Conservation (phyloP, 30 jellyfish, hydroid and myxozoan genomes). For the Nemopilema nomurai region DNA sequence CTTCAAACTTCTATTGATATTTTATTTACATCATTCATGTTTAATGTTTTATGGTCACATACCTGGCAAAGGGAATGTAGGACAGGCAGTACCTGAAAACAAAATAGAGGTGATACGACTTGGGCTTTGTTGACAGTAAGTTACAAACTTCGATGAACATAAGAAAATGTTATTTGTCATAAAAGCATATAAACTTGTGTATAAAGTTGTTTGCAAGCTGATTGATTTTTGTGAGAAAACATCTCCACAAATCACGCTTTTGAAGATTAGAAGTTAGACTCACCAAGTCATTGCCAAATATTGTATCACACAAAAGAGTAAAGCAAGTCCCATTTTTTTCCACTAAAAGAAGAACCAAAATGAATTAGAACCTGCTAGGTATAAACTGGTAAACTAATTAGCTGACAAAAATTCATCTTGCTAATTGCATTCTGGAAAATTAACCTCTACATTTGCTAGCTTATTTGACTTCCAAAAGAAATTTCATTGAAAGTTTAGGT, state of each 20-base stretch:
- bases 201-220: no score
- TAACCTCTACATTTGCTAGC: background rate
- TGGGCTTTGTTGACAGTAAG: background rate
- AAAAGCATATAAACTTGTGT: no score
- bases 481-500: no score
- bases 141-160: background rate
- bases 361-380: background rate
- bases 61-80: slow-evolving; percentile 97
- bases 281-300: slow-evolving; percentile 94
- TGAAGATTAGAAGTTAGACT: slow-evolving; percentile 3
- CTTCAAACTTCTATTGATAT: no score
- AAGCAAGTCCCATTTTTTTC: slow-evolving; percentile 82
- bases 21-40: no score
- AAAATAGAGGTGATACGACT: background rate
- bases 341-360: slow-evolving; percentile 54
- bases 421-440: no score
- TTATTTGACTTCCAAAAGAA: no score
- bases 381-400: background rate
- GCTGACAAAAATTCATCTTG: no score
- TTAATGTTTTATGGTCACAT: background rate
- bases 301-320: slow-evolving; percentile 79
- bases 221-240: no score
- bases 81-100: slow-evolving; percentile 85
- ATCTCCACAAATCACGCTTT: no score
- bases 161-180: no score